Evolutionary conservation across 2,888 invertebrate genomes (phyloP).

Genomic region (Meghimatium bilineatum): DNA sequence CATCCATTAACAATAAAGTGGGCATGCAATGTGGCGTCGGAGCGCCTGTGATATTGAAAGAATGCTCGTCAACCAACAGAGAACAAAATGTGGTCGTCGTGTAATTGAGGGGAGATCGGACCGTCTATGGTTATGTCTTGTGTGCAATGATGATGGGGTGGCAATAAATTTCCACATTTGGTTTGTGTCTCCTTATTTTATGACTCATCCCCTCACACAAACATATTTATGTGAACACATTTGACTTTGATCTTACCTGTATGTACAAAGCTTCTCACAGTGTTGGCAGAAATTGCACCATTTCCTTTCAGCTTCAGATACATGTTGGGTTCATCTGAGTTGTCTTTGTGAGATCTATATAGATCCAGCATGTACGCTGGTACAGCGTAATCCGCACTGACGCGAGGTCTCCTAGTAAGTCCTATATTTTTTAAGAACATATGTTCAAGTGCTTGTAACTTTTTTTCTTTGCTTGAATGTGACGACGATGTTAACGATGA

Average conservation of each 20-base stretch:
- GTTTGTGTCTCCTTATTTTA: background rate
- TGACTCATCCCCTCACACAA: background rate
- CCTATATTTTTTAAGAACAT: slow-evolving; percentile 83
- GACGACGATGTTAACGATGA: slow-evolving; percentile 29
- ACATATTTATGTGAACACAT: background rate
- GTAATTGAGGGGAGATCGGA: too few species aligned
- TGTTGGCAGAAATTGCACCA: slow-evolving; percentile 67
- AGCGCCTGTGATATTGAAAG: too few species aligned
- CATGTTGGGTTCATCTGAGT: slow-evolving; percentile 82
- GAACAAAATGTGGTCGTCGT: too few species aligned
- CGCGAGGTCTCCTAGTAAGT: slow-evolving; percentile 80
- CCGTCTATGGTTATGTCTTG: too few species aligned
- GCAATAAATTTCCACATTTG: background rate
- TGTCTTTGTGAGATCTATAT: slow-evolving; percentile 82
- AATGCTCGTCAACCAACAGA: too few species aligned
- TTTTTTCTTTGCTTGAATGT: slow-evolving; percentile 52
- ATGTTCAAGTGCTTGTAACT: slow-evolving; percentile 80
- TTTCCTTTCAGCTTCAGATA: slow-evolving; percentile 60
- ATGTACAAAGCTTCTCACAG: slow-evolving; percentile 72
- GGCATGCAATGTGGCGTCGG: too few species aligned
- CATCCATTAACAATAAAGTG: too few species aligned
- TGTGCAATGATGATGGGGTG: too few species aligned
- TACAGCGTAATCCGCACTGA: slow-evolving; percentile 80
- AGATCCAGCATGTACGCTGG: slow-evolving; percentile 89
- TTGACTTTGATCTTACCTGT: slow-evolving; percentile 59